Base-by-base conservation (phyloP, 1,140 invertebrate genomes). In the Drepana arcuata region DNA sequence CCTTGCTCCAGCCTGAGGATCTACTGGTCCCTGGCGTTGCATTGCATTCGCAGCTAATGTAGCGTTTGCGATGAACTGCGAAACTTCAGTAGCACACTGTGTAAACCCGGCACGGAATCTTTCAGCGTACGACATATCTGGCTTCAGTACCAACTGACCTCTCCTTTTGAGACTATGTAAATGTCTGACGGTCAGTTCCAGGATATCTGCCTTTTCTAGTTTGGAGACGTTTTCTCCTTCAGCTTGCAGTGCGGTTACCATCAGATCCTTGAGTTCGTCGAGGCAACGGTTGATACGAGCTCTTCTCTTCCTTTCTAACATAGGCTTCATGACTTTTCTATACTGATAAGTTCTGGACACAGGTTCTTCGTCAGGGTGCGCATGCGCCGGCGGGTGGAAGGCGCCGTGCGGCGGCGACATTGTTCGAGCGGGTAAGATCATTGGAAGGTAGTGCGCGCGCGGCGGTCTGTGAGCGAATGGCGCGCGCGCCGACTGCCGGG, bases 121-220 rank as follows among this genome's bases (percentile, higher is more conserved):
- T 41, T 81, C 77, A 23, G 71, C 57, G 34, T 81, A 81, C 55
- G 95, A 94, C 32, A 91, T 88, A 59, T 92, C 89, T 39, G 89
- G 87, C 42, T 90, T 88, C n/a, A 90, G 86, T 53, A 90, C 91
- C 24, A 89, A 79, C 42, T 82, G 72, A n/a, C 88, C 88, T 7
- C 92, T 78, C 16, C 89, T 79, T 64, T 93, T 91, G 10, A 81
- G 56, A n/a, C 89, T 85, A 39, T 93, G 90, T 2, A 96, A 84
- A 61, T 97, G 95, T 49, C 93, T 89, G 1, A 98, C 95, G 0
- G 96, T 97, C 61, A 98, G 85, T 72, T 99, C 96, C 25, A 98
- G 85, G 56, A 99, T 97, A 73, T 98, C 96, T 1, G 96, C 96
- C 72, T 99, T 99, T 81, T 99, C 96, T 50, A 98, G 79, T 62